Percentiles rank a stretch among this genome's conserved stretches.
These are phyloP conservation scores for Lydus trimaculatus DNA, from an alignment of 2,888 invertebrate species.

Conservation along the genomic window DNA sequence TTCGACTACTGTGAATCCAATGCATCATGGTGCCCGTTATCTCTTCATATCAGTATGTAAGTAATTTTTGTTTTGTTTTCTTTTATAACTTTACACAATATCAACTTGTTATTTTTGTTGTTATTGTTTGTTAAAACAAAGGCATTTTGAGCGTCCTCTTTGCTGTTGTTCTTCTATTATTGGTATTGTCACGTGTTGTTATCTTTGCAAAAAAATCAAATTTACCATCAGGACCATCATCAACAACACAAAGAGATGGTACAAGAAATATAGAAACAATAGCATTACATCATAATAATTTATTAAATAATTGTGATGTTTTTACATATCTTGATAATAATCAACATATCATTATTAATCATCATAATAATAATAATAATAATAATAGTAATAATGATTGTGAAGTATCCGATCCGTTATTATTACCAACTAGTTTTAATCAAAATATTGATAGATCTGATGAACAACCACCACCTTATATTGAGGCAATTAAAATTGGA, in stretches of 20 bases:
- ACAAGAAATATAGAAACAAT: slow-evolving; percentile 29
- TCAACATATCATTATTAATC: slow-evolving; percentile 29
- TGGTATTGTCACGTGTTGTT: slow-evolving; percentile 55
- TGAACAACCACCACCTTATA: slow-evolving; percentile 56
- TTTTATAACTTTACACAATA: not conserved
- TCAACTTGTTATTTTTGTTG: not conserved
- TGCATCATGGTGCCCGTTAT: slow-evolving; percentile 52
- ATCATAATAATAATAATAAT: slow-evolving; percentile 1
- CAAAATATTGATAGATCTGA: slow-evolving; percentile 34
- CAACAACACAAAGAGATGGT: slow-evolving; percentile 39
- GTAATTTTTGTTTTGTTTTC: slow-evolving; percentile 32
- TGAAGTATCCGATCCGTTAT: slow-evolving; percentile 50
- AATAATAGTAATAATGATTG: slow-evolving; percentile 35
- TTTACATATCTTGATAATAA: slow-evolving; percentile 36
- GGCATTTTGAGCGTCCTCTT: slow-evolving; percentile 56
- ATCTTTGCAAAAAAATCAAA: slow-evolving; percentile 54
- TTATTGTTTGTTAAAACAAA: slow-evolving; percentile 28
- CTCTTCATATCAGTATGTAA: slow-evolving; percentile 58
- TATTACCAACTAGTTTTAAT: slow-evolving; percentile 39
- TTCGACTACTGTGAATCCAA: slow-evolving; percentile 47
- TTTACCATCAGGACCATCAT: slow-evolving; percentile 34
- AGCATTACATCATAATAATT: slow-evolving; percentile 40
- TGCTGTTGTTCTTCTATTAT: slow-evolving; percentile 53
- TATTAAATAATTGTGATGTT: slow-evolving; percentile 37
- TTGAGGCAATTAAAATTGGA: slow-evolving; percentile 48